Percentiles rank a stretch among this genome's conserved stretches.
Conservation (phyloP, 2,888 invertebrate species). For the Lepidochitona cinerea region DNA sequence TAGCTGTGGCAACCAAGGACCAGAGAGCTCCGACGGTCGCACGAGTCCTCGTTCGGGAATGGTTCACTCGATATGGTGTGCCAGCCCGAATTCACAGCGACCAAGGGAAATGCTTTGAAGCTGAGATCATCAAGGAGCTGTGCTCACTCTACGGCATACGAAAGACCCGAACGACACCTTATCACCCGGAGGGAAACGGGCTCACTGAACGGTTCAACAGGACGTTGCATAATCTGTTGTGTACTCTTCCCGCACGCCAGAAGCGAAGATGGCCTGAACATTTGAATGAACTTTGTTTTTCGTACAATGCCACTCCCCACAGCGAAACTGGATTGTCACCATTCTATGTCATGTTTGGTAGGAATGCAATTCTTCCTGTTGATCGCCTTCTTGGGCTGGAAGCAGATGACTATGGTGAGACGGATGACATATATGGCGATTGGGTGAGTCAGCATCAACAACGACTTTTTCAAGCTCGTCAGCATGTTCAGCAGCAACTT, state of each 20-base stretch:
- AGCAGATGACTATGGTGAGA: background rate
- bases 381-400: background rate
- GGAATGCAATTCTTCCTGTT: background rate
- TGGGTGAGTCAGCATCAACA: background rate
- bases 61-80: too few relatives aligned
- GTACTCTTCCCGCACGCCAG: background rate
- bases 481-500: background rate
- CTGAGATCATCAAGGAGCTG: too few relatives aligned
- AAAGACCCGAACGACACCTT: slow-evolving; percentile 19
- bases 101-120: too few relatives aligned
- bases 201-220: slow-evolving; percentile 19
- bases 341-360: slow-evolving; percentile 5
- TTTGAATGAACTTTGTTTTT: slow-evolving; percentile 5
- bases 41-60: too few relatives aligned
- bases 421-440: background rate
- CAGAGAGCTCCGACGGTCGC: slow-evolving; percentile 18
- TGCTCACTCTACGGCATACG: too few relatives aligned
- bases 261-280: slow-evolving; percentile 20
- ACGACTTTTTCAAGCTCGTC: background rate
- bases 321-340: background rate
- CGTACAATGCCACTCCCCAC: slow-evolving; percentile 3
- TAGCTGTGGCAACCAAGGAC: slow-evolving; percentile 12
- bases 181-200: slow-evolving; percentile 21
- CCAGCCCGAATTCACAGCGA: too few relatives aligned
- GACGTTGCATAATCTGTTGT: slow-evolving; percentile 19